phyloP scores from a whole-genome alignment of 2,797 vertebrate species.

The Diceros bicornis region DNA sequence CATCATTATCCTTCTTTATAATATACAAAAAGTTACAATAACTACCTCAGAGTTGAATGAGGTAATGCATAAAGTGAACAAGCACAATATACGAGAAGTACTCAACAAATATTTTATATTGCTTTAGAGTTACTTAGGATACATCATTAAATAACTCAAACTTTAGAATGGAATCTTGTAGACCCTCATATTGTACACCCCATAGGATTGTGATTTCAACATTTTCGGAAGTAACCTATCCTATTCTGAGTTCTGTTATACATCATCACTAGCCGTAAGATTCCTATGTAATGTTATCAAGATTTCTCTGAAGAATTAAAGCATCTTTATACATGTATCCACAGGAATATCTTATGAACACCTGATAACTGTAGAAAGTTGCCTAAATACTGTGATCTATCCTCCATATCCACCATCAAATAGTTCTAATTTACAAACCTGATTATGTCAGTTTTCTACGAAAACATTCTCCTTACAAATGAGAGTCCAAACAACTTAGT shows the following conservation, averaged over 20 bases:
- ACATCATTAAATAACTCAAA: conserved; percentile 68
- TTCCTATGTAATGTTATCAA: conserved; percentile 63
- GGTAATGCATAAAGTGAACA: conserved; percentile 26
- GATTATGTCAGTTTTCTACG: background rate
- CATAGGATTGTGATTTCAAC: conserved; percentile 56
- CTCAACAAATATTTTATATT: conserved; percentile 66
- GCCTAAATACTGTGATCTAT: background rate
- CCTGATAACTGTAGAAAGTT: conserved; percentile 21
- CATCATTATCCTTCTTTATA: conserved; percentile 40
- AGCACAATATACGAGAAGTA: background rate
- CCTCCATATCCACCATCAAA: background rate
- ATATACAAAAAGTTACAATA: background rate
- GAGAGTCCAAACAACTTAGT: background rate
- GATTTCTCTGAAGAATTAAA: conserved; percentile 47
- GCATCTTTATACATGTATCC: conserved; percentile 1
- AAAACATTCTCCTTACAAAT: background rate
- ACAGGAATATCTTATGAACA: conserved; percentile 8
- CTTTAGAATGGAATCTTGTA: background rate
- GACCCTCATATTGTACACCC: background rate
- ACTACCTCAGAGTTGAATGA: conserved; percentile 16
- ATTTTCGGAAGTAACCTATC: conserved; percentile 72
- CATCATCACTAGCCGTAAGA: conserved; percentile 62
- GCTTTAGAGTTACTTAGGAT: conserved; percentile 62
- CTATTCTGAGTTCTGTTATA: conserved; percentile 69
- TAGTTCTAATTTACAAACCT: conserved; percentile 26